Percentiles rank a stretch among this genome's conserved stretches.
Evolutionary conservation across 2,797 vertebrate species (phyloP).

Genomic region (Denticeps clupeoides): DNA sequence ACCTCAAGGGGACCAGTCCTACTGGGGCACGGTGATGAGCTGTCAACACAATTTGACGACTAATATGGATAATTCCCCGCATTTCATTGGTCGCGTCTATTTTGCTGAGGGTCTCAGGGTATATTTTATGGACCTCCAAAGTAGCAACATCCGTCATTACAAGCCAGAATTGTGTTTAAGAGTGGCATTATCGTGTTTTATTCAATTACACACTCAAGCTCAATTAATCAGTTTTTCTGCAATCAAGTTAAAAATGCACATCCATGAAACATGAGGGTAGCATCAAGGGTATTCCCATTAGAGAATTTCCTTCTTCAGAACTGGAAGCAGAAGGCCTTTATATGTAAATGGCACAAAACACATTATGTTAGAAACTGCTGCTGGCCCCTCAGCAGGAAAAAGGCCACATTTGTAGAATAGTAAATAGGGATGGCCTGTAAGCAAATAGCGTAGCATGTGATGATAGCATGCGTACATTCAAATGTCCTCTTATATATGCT

Average conservation of each 20-base stretch:
- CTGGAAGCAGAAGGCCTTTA: no score
- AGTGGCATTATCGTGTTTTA: conserved; percentile 66
- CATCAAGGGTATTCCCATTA: conserved; percentile 42
- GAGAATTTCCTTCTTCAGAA: no score
- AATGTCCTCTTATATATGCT: neutral
- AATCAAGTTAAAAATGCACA: conserved; percentile 70
- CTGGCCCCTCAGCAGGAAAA: no score
- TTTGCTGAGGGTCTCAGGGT: conserved; percentile 50
- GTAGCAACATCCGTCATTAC: conserved; percentile 63
- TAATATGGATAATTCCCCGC: conserved; percentile 63
- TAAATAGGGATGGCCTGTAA: no score
- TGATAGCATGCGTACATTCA: neutral
- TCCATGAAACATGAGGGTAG: conserved; percentile 63
- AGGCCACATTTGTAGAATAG: no score
- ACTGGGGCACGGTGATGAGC: conserved; percentile 41
- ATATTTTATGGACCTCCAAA: conserved; percentile 58
- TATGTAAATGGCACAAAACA: no score
- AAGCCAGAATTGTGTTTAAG: conserved; percentile 62
- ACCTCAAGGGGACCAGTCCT: conserved; percentile 40
- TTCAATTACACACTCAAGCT: conserved; percentile 60
- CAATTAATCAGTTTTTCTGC: conserved; percentile 70
- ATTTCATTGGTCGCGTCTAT: conserved; percentile 59
- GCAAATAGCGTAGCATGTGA: no score
- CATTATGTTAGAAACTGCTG: no score
- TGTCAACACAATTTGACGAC: conserved; percentile 46